Base-by-base conservation (phyloP, 2,797 vertebrate species). In the Spea hammondii region DNA sequence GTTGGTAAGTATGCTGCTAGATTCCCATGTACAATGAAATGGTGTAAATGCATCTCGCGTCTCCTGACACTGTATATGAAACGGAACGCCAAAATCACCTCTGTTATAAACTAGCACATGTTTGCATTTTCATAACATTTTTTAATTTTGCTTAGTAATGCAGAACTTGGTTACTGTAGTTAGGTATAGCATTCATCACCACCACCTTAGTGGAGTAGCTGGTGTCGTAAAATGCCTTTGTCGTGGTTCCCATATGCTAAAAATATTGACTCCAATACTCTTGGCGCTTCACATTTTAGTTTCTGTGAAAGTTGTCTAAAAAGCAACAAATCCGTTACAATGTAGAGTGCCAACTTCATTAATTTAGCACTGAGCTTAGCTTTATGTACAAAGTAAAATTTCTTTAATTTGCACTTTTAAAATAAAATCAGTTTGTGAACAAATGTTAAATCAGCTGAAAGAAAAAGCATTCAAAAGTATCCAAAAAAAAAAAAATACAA, bases 1-100 rank as follows among this genome's bases (percentile, higher is more conserved):
- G 91, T 91, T 93, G 92, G 91, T 93, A 93, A 93, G 92, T 93
- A 93, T 93, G 86, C 85, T 62, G 12, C 9, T 59, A n/a, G 32
- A 62, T 62, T 62, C 14, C n/a, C n/a, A 17, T 62, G 14, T 62
- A 32, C 45, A 47, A 44, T 45, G 45, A 2, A 32, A 65, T 9
- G 4, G 64, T 65, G 44, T 62, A 62, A 62, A 62, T 62, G 59
- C 59, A 62, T 62, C 59, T 62, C 32, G 59, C 9, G 9, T 17
- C 4, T 62, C 51, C 6, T 53, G 51, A 11, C 51, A 53, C 10
- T 53, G 51, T 53, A 53, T 11, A 53, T 11, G 32, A 32, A 32
- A 32, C 32, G 32, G 32, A 32, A 32, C 32, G 32, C 32, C 32
- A 32, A 32, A 32, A 32, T 32, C 32, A 32, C 32, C 32, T 32